Base-by-base conservation (phyloP, 2,797 vertebrate genomes). In the Syngnathus rostellatus region DNA sequence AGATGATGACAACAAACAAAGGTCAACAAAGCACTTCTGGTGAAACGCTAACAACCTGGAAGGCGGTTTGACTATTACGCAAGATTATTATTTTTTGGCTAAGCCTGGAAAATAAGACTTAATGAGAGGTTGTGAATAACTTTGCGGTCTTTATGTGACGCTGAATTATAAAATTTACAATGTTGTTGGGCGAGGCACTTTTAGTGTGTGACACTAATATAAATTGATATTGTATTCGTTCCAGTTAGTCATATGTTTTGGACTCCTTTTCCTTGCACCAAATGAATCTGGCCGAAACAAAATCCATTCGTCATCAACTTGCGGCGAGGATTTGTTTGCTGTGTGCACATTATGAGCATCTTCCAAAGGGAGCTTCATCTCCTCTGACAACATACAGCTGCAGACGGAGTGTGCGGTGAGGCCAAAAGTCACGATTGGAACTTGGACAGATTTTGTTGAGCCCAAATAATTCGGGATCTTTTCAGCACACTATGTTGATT, bases 321-420 rank as follows among this genome's bases (percentile, higher is more conserved):
- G 25, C 25, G 16, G 54, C 12, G 53, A 31, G 31, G 23, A 6
- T 55, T 55, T 8, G 12, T 31, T 64, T 43, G 3, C 23, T 40
- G 37, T 46, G 43, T 63, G 55, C 51, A 37, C 21, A 31, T 68
- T 16, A 21, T 46, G 53, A 64, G 39, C 50, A 54, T 62, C 67
- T 67, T 65, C 62, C 16, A 51, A 21, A 74, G 54, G 63, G 60
- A 48, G 16, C 65, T 65, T 64, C 48, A 55, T 63, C 37, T 41
- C 54, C 54, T 69, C 66, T 78, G 73, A 81, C 69, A 79, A 70
- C 63, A 25, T 70, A 77, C 75, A 76, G 59, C 59, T 41, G 58
- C 58, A 61, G 74, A 72, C 62, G 3, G 72, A 81, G 67, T 48
- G 11, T 9, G 67, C 74, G 59, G 57, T 72, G 64, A 82, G 77